Evolutionary conservation across 1,140 invertebrate genomes (phyloP), one percentile per base, ranked within the genome.

Genomic region (Papilio glaucus): DNA sequence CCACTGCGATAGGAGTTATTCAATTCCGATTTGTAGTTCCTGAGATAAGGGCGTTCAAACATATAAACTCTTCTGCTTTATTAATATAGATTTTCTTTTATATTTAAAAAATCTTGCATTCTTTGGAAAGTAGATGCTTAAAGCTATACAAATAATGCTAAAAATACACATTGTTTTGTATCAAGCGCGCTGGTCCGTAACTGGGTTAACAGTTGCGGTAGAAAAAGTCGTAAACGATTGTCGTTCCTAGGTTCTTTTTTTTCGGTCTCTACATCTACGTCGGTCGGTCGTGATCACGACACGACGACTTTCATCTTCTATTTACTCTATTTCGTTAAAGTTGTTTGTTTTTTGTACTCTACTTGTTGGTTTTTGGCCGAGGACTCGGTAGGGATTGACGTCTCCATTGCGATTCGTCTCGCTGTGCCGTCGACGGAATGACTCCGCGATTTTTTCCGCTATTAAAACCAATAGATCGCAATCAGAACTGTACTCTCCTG

Each of bases 371-470:
- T 92, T 89, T 90, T 49, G 65, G 77, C 89, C 69, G 75, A 83
- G 85, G 85, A 89, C 83, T 81, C 84, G 83, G 82, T 57, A 86
- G 85, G 85, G 84, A 90, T 90, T 91, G 86, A 92, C 89, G 89
- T 81, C 87, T 91, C 81, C 83, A 87, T 90, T 71, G 83, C 85
- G 77, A 85, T 92, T 87, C 85, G 90, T 89, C 84, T 86, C 89
- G 88, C 80, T 82, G 81, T 74, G 76, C 74, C 85, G 82, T 86
- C 78, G 78, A 72, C 78, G 81, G 77, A 84, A 88, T 92, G 90
- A 92, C 90, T 80, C 57, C 78, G 89, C 87, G 79, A 89, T 87
- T 90, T 90, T 86, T 87, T 85, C 77, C 79, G 72, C 81, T 78
- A 79, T 85, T 80, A 79, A 79, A 78, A 72, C 42, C 12, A 37